Percentiles rank a stretch among this genome's conserved stretches.
Evolutionary conservation across 2,888 invertebrate species (phyloP).

Genomic region (Acanthoscelides obtectus): DNA sequence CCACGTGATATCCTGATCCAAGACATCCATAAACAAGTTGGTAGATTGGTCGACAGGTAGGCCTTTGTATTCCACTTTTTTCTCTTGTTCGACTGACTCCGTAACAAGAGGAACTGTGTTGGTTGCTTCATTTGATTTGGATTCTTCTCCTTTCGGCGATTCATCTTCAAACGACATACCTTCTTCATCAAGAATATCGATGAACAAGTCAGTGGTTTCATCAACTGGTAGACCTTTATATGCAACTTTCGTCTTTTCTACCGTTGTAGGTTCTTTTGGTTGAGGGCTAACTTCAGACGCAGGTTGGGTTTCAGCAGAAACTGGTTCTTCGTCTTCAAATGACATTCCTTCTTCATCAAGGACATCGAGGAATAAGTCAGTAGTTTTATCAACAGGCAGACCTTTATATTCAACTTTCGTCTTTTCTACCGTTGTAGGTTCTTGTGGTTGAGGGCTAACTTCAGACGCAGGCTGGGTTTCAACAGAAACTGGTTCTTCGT

Average conservation of each 20-base stretch:
- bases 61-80: slow-evolving; percentile 23
- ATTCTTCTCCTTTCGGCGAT: background rate
- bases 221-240: slow-evolving; percentile 29
- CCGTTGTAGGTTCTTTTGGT: background rate
- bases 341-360: slow-evolving; percentile 28
- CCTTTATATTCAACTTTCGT: slow-evolving; percentile 22
- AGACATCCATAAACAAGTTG: slow-evolving; percentile 25
- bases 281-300: background rate
- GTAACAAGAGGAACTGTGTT: background rate
- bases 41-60: slow-evolving; percentile 29
- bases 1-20: slow-evolving; percentile 30
- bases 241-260: slow-evolving; percentile 12
- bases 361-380: slow-evolving; percentile 39
- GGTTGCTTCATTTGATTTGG: background rate
- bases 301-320: background rate
- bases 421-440: background rate
- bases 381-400: slow-evolving; percentile 32
- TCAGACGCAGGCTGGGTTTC: background rate
- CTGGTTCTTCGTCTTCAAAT: background rate
- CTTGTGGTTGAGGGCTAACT: background rate
- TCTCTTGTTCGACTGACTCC: background rate
- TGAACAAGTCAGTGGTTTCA: slow-evolving; percentile 22
- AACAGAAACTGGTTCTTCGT: background rate
- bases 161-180: slow-evolving; percentile 29
- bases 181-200: slow-evolving; percentile 33